phyloP scores from a whole-genome alignment of 2,113 vertebrate species.

The Ctenodactylus gundi region DNA sequence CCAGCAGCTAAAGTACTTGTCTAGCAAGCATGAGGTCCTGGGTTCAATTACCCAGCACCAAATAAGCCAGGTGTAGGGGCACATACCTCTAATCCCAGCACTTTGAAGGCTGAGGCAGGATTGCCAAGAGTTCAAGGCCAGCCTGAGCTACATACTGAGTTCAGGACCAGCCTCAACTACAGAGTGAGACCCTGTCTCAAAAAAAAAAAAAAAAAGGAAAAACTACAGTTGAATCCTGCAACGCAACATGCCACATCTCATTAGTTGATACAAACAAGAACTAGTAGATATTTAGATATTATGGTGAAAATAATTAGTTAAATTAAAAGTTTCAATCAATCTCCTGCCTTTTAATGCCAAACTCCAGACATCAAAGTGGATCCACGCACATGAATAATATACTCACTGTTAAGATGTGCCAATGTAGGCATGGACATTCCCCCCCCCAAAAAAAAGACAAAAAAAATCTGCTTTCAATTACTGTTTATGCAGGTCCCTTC shows the following conservation, averaged over 20 bases:
- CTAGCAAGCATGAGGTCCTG: no score
- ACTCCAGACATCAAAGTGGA: conserved; percentile 38
- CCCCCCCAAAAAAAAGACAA: not conserved
- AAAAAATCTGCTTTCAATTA: conserved; percentile 5
- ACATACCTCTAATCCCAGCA: no score
- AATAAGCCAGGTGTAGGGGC: no score
- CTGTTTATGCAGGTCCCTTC: conserved; percentile 38
- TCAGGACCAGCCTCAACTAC: no score
- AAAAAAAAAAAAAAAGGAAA: no score
- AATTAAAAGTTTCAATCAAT: conserved; percentile 32
- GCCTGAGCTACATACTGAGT: no score
- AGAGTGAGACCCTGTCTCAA: no score
- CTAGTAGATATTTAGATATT: not conserved
- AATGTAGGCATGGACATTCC: conserved; percentile 22
- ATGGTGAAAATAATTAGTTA: not conserved
- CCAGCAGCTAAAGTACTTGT: no score
- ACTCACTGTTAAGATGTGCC: not conserved
- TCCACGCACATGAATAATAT: not conserved
- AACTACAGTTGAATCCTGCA: not conserved
- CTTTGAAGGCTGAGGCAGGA: no score
- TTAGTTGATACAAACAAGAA: not conserved
- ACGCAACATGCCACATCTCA: not conserved
- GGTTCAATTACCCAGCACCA: no score
- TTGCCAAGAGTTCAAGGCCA: no score
- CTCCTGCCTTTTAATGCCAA: conserved; percentile 34